Evolutionary conservation across 2,797 vertebrate genomes (phyloP).

Genomic region (Anisognathus igniventris): DNA sequence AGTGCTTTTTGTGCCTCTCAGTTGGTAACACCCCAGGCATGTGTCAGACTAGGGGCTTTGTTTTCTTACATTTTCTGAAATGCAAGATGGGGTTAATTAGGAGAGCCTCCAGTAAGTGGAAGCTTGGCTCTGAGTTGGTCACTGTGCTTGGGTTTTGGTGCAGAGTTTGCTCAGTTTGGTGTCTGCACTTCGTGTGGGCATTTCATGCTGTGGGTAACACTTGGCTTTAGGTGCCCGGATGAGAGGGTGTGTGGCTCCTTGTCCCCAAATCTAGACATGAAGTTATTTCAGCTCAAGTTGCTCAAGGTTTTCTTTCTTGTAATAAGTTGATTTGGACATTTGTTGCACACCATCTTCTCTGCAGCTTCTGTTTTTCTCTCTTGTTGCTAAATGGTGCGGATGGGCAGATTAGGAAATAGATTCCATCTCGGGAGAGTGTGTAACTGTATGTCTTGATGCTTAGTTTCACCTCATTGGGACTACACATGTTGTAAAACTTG

Average conservation of each 20-base stretch:
- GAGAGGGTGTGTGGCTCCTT: not conserved
- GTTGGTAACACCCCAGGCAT: not conserved
- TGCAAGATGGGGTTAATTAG: not conserved
- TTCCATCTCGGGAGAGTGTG: not conserved
- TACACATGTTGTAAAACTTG: not conserved
- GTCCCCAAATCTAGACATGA: not conserved
- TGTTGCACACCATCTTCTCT: not conserved
- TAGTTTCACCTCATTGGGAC: not conserved
- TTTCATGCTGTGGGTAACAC: fast-evolving
- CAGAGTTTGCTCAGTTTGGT: not conserved
- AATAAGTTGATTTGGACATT: not conserved
- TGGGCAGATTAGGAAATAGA: constrained; percentile 18
- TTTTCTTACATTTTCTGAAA: not conserved
- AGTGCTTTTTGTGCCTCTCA: not conserved
- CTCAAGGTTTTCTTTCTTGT: constrained; percentile 22
- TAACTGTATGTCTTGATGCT: not conserved
- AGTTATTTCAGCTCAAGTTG: constrained; percentile 25
- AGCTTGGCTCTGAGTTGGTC: not conserved
- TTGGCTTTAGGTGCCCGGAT: not conserved
- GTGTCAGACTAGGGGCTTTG: not conserved
- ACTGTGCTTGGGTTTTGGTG: not conserved
- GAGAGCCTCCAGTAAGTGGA: not conserved
- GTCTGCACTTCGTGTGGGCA: fast-evolving
- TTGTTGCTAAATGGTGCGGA: constrained; percentile 34
- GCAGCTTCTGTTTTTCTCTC: constrained; percentile 38